Evolutionary conservation across 1,140 invertebrate species (phyloP).

Genomic region (Nasonia longicornis): DNA sequence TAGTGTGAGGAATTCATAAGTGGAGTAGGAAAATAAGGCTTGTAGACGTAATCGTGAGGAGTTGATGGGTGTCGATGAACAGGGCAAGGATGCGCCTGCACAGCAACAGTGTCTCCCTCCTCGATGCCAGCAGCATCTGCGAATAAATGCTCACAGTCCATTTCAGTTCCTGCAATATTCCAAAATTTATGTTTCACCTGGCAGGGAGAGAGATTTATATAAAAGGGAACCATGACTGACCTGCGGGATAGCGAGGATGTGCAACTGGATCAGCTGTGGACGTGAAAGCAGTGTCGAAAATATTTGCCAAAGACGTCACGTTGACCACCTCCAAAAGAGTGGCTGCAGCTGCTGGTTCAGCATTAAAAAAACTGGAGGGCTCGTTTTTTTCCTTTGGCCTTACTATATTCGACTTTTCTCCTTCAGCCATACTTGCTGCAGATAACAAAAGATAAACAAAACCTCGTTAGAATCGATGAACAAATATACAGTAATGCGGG

Average conservation of each 20-base stretch:
- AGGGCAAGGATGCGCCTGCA: constrained; percentile 56
- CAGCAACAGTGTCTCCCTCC: constrained; percentile 62
- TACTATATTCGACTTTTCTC: constrained; percentile 59
- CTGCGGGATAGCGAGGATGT: constrained; percentile 63
- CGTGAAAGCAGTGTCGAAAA: constrained; percentile 71
- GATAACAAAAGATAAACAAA: constrained; percentile 7
- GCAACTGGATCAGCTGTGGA: constrained; percentile 69
- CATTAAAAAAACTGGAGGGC: constrained; percentile 58
- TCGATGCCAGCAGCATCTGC: constrained; percentile 70
- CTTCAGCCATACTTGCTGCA: constrained; percentile 40
- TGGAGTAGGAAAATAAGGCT: constrained; percentile 47
- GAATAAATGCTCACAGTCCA: constrained; percentile 70
- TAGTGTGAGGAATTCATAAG: constrained; percentile 49
- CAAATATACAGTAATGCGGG: neutral
- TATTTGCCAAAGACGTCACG: constrained; percentile 69
- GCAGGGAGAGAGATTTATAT: neutral
- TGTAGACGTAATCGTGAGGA: constrained; percentile 46
- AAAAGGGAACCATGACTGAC: constrained; percentile 48
- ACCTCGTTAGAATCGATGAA: neutral
- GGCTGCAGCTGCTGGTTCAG: constrained; percentile 56
- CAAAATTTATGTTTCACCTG: no score
- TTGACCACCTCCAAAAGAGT: constrained; percentile 65
- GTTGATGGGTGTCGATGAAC: constrained; percentile 49
- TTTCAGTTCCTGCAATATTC: constrained; percentile 61
- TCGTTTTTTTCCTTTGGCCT: constrained; percentile 62